Percentiles rank a stretch among this genome's conserved stretches.
These are phyloP conservation scores for Plecturocebus donacophilus DNA, from an alignment of 2,113 vertebrate genomes.

Conservation along the genomic window DNA sequence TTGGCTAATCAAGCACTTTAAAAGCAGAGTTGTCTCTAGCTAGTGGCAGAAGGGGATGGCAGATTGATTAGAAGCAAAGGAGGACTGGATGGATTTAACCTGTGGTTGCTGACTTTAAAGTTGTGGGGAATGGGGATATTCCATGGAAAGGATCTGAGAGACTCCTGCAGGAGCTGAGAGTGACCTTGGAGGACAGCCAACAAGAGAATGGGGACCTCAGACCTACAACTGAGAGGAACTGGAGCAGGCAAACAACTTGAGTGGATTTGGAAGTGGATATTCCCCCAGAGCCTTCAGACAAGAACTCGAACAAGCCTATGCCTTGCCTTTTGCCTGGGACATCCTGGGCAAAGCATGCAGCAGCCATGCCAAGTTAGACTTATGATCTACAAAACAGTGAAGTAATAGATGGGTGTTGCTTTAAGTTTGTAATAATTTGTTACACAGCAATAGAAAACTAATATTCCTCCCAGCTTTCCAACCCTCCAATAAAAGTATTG, in stretches of 20 bases:
- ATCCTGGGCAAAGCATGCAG: not conserved
- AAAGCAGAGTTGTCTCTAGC: not conserved
- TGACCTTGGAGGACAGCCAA: not conserved
- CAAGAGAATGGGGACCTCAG: not conserved
- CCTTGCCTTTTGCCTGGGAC: not conserved
- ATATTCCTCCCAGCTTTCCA: not conserved
- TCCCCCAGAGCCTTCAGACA: not conserved
- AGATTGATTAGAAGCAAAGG: not conserved
- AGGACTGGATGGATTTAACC: not conserved
- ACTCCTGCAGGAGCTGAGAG: not conserved
- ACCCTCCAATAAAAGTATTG: not conserved
- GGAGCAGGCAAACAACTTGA: not conserved
- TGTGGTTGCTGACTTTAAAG: not conserved
- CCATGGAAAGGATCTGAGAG: not conserved
- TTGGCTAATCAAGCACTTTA: not conserved
- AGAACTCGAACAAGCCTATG: not conserved
- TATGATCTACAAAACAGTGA: not conserved
- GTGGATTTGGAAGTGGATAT: not conserved
- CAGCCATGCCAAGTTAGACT: not conserved
- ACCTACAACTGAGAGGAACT: not conserved
- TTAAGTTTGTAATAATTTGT: not conserved
- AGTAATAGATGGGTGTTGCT: not conserved
- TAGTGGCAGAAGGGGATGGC: not conserved
- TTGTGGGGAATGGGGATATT: not conserved
- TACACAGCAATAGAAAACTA: not conserved